Conservation (phyloP, 1,140 invertebrate species). For the Sycophila sp. region DNA sequence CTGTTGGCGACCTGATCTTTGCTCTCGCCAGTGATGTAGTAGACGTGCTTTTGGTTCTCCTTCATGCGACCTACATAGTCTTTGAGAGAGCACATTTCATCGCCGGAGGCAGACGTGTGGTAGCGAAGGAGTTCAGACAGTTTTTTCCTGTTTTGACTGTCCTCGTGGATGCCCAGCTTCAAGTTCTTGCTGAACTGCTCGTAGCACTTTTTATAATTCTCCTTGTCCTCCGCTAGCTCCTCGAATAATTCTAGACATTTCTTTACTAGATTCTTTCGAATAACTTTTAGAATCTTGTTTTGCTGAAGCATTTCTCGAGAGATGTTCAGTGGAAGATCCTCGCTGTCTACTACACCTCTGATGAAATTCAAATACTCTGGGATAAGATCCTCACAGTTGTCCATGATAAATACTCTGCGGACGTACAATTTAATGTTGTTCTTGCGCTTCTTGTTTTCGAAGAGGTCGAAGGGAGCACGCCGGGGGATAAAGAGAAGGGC, state of each 20-base stretch:
- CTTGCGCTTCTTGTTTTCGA: slow-evolving; percentile 98
- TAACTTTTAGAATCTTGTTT: slow-evolving; percentile 98
- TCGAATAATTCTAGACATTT: slow-evolving; percentile 98
- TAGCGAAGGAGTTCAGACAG: slow-evolving; percentile 92
- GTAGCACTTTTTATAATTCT: slow-evolving; percentile 98
- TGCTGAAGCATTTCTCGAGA: slow-evolving; percentile 99
- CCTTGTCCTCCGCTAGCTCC: slow-evolving; percentile 94
- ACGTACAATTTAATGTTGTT: slow-evolving; percentile 99
- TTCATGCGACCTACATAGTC: slow-evolving; percentile 98
- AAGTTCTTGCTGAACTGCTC: slow-evolving; percentile 98
- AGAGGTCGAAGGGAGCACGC: slow-evolving; percentile 95
- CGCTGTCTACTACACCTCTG: slow-evolving; percentile 96
- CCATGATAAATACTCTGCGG: slow-evolving; percentile 98
- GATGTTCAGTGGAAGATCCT: slow-evolving; percentile 98
- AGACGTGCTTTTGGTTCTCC: slow-evolving; percentile 97
- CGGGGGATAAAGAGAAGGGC: slow-evolving; percentile 95
- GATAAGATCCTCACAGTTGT: slow-evolving; percentile 98
- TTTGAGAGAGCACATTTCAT: slow-evolving; percentile 91
- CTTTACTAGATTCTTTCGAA: slow-evolving; percentile 98
- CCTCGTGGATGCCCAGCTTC: slow-evolving; percentile 98
- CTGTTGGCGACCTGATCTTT: slow-evolving; percentile 95
- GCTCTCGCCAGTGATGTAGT: slow-evolving; percentile 97
- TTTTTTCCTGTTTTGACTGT: slow-evolving; percentile 93
- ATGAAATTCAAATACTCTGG: slow-evolving; percentile 98
- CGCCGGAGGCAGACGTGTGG: slow-evolving; percentile 93